These are phyloP conservation scores for mouse (Mus musculus) DNA, from an alignment of 2,113 vertebrate genomes.

Conservation along the genomic window GRCm39 chr15:87199001-87199500, in stretches of 20 bases:
- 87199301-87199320: fast-evolving
- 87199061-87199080: neutral
- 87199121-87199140: too few relatives aligned
- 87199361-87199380: fast-evolving
- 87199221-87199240: fast-evolving
- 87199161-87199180: too few relatives aligned
- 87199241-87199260: fast-evolving
- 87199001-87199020: neutral
- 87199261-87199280: fast-evolving
- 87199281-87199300: fast-evolving
- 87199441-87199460: fast-evolving
- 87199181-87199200: neutral
- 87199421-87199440: fast-evolving
- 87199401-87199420: fast-evolving
- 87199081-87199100: neutral
- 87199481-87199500: fast-evolving
- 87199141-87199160: neutral
- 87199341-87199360: fast-evolving
- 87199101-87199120: neutral
- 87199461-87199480: fast-evolving
- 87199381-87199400: fast-evolving
- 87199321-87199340: fast-evolving
- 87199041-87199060: neutral
- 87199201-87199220: fast-evolving
- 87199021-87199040: neutral